phyloP scores from a whole-genome alignment of 2,113 vertebrate species.

The Falcunculus frontatus region DNA sequence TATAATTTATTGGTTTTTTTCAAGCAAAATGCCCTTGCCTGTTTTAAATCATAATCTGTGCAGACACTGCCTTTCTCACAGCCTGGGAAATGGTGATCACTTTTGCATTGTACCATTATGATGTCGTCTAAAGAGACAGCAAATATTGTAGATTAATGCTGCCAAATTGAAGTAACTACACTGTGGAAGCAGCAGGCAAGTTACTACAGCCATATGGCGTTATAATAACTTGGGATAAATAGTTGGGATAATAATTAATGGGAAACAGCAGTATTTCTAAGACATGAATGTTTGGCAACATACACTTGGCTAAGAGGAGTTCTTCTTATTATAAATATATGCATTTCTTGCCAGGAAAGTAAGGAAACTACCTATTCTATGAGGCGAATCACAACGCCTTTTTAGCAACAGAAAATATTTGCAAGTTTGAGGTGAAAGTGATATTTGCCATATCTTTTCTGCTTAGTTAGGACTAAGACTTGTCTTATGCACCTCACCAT shows the following conservation, averaged over 20 bases:
- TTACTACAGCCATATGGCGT: constrained; percentile 58
- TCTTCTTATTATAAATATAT: constrained; percentile 1
- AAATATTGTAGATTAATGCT: constrained; percentile 36
- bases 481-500: background rate
- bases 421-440: background rate
- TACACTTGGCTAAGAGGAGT: background rate
- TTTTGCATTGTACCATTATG: background rate
- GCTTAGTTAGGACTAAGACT: background rate
- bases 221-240: background rate
- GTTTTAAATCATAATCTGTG: background rate
- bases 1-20: background rate
- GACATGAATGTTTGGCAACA: constrained; percentile 1
- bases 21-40: background rate
- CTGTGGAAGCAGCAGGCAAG: constrained; percentile 12
- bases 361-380: background rate
- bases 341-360: background rate
- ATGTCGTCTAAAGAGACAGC: constrained; percentile 27
- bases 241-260: constrained; percentile 26
- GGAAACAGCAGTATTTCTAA: constrained; percentile 41
- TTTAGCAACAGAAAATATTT: background rate
- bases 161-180: constrained; percentile 54
- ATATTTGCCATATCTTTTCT: background rate
- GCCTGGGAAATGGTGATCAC: background rate
- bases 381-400: background rate
- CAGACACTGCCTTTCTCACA: background rate